Percentiles rank a stretch among this genome's conserved stretches.
These are phyloP conservation scores for Eudemis profundana DNA, from an alignment of 2,888 invertebrate genomes.

Conservation along the genomic window DNA sequence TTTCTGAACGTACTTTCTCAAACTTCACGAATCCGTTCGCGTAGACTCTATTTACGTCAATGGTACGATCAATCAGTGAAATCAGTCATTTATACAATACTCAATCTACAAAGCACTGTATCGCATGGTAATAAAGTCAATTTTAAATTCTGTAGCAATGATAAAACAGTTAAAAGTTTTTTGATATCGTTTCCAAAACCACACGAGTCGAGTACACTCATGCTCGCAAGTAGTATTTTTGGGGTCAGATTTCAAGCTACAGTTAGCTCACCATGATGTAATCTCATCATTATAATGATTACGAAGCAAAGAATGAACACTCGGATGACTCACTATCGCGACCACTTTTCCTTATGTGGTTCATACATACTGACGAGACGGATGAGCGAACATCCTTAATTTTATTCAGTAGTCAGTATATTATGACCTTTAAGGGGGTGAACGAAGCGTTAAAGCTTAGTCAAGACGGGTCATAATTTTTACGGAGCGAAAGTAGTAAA, in stretches of 20 bases:
- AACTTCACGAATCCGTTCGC: conserved; percentile 5
- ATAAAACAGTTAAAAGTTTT: background rate
- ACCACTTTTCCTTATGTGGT: conserved; percentile 31
- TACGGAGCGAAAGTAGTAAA: conserved; percentile 20
- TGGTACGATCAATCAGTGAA: conserved; percentile 11
- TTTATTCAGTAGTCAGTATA: background rate
- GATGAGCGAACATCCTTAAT: background rate
- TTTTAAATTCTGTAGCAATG: background rate
- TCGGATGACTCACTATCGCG: conserved; percentile 38
- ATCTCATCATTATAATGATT: conserved; percentile 37
- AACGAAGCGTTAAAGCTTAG: background rate
- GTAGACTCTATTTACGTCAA: conserved; percentile 6
- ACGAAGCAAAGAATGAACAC: conserved; percentile 37
- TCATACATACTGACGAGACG: background rate
- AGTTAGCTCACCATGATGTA: conserved; percentile 41
- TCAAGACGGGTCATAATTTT: conserved; percentile 20
- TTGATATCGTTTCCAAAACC: conserved; percentile 1
- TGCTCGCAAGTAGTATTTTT: conserved; percentile 38
- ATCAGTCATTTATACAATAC: background rate
- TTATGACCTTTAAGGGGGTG: background rate
- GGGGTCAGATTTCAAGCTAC: conserved; percentile 40
- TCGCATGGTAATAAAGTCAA: rapidly evolving
- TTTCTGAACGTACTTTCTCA: conserved; percentile 37
- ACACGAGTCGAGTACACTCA: conserved; percentile 35
- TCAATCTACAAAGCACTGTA: background rate